Base-by-base conservation (phyloP, 2,113 vertebrate genomes). In the Carassius auratus region DNA sequence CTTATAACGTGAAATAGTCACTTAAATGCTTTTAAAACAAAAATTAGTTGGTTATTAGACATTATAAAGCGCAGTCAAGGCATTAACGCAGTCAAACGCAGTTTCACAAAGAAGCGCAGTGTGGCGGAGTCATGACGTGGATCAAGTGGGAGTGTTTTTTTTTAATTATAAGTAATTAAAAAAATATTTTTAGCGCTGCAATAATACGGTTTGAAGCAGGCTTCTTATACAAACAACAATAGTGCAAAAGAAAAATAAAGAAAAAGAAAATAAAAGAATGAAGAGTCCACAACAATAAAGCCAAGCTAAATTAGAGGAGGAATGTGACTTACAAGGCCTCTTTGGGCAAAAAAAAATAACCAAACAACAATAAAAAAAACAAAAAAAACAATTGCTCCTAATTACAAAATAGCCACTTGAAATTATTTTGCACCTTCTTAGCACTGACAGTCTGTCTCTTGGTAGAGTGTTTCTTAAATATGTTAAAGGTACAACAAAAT, bases 61-160 rank as follows among this genome's bases (percentile, higher is more conserved):
- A 74, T 17, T 33, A 48, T 45, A 48, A 5, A 76, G 4, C 14
- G 13, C 48, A 52, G 8, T 38, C 12, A 66, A 66, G 3, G n/a
- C 13, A 13, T 62, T 38, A 38, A 38, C 13, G 12, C 48, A 52
- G 8, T 59, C 12, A 64, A 64, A 64, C 12, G n/a, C 13, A 13
- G 17, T 57, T 59, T 90, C 88, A 88, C 86, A 89, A 91, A 92
- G 91, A 91, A 94, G 94, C 92, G 92, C 91, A 87, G 87, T 77
- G 86, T 89, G 89, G 91, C 90, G 92, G 92, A 90, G 91, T 89
- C 85, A 88, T 87, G 87, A 84, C 87, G 85, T 84, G 69, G 80
- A 36, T 19, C 14, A 36, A 68, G 66, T 14, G 23, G 23, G 23
- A 9, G 42, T 8, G n/a, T n/a, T n/a, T n/a, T 42, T 5, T 12